A percentile compares a stretch with the other conserved stretches of the same genome.
phyloP scores from a whole-genome alignment of 2,113 vertebrate species.

The Zosterops lateralis region DNA sequence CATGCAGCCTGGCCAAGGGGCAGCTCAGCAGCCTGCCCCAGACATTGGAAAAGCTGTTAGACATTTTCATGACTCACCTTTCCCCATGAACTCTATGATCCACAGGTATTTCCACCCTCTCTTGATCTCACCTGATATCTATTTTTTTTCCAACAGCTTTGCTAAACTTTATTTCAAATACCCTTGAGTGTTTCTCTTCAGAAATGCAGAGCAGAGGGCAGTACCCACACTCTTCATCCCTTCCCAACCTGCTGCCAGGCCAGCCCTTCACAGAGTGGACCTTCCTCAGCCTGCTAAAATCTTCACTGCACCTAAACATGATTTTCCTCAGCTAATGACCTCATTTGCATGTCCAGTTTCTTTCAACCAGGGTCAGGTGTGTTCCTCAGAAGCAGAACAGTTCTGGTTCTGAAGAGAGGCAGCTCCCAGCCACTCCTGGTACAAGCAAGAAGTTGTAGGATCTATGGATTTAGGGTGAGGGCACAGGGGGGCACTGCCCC shows the following conservation, averaged over 20 bases:
- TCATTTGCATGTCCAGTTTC: background rate
- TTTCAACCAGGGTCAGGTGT: background rate
- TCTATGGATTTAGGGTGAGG: background rate
- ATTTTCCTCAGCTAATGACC: background rate
- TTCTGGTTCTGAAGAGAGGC: background rate
- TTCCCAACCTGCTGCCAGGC: background rate
- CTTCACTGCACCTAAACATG: background rate
- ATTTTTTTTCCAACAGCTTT: background rate
- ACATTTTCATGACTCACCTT: background rate
- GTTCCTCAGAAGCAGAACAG: background rate
- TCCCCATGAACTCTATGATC: background rate
- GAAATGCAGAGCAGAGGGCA: background rate
- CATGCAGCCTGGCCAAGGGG: background rate
- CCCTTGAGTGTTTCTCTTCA: background rate
- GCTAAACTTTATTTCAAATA: background rate
- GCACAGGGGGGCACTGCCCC: background rate
- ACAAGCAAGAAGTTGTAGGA: background rate
- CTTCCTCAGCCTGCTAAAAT: background rate
- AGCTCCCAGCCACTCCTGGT: background rate
- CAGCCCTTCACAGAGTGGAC: background rate
- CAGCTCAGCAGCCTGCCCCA: background rate
- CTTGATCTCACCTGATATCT: background rate
- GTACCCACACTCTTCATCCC: background rate
- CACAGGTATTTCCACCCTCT: background rate
- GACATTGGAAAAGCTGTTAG: background rate